Evolutionary conservation across 2,797 vertebrate species (phyloP).

Genomic region (Fringilla coelebs): DNA sequence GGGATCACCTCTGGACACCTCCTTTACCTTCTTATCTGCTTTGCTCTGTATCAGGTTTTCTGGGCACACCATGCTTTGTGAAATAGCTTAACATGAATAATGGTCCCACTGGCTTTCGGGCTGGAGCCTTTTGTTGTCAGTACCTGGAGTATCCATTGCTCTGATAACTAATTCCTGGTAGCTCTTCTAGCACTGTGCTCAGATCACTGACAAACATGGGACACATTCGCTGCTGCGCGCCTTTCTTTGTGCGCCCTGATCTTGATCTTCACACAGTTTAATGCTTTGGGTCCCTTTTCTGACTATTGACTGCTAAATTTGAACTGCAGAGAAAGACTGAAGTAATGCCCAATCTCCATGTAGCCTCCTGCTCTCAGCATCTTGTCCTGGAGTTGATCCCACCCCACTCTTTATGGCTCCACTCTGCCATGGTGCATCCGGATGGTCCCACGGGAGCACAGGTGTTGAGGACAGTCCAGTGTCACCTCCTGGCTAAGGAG

Average conservation of each 20-base stretch:
- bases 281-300: neutral
- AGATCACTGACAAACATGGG: neutral
- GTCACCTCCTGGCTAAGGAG: neutral
- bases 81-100: constrained; percentile 5
- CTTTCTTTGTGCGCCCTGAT: neutral
- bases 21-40: constrained; percentile 36
- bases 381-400: neutral
- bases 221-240: neutral
- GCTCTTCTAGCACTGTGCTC: neutral
- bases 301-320: neutral
- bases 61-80: neutral
- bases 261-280: neutral
- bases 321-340: neutral
- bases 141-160: constrained; percentile 2
- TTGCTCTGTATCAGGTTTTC: constrained; percentile 16
- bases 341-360: neutral
- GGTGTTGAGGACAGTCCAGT: rapidly evolving
- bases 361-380: neutral
- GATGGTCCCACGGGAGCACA: neutral
- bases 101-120: neutral
- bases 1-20: neutral
- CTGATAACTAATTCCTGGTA: neutral
- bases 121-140: constrained; percentile 7
- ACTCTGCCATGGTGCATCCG: neutral
- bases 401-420: neutral